Evolutionary conservation across 2,113 vertebrate genomes (phyloP).

Genomic region (Amphiprion percula): DNA sequence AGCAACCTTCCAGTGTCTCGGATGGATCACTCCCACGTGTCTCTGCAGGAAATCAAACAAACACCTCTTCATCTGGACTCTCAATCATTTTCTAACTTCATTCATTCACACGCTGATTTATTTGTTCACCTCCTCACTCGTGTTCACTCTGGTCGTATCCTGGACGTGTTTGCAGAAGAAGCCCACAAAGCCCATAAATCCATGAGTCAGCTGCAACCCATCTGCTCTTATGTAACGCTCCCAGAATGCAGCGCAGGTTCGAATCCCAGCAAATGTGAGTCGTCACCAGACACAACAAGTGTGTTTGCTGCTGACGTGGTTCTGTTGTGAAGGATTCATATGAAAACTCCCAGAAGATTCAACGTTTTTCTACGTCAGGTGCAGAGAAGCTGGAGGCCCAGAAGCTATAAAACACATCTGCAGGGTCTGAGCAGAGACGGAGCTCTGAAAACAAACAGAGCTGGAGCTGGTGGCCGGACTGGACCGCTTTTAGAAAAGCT

Average conservation of each 20-base stretch:
- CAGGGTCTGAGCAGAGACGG: background rate
- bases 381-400: slow-evolving; percentile 18
- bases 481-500: background rate
- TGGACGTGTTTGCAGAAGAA: slow-evolving; percentile 21
- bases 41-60: background rate
- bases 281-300: background rate
- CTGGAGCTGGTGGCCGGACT: background rate
- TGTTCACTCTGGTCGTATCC: fast-evolving
- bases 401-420: slow-evolving; percentile 50
- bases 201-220: slow-evolving; percentile 40
- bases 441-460: slow-evolving; percentile 39
- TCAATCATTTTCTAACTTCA: background rate
- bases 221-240: slow-evolving; percentile 57
- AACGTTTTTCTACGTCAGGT: slow-evolving; percentile 32
- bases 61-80: background rate
- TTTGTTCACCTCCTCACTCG: slow-evolving; percentile 7
- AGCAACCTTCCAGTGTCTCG: background rate
- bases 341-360: slow-evolving; percentile 11
- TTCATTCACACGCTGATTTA: background rate
- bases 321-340: background rate
- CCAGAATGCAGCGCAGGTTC: slow-evolving; percentile 43
- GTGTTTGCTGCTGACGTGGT: too few species aligned
- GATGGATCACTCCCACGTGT: too few species aligned
- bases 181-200: slow-evolving; percentile 44
- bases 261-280: background rate